Percentiles rank a stretch among this genome's conserved stretches.
Evolutionary conservation across 2,888 invertebrate species (phyloP).

Genomic region (Drosophila peninsularis): DNA sequence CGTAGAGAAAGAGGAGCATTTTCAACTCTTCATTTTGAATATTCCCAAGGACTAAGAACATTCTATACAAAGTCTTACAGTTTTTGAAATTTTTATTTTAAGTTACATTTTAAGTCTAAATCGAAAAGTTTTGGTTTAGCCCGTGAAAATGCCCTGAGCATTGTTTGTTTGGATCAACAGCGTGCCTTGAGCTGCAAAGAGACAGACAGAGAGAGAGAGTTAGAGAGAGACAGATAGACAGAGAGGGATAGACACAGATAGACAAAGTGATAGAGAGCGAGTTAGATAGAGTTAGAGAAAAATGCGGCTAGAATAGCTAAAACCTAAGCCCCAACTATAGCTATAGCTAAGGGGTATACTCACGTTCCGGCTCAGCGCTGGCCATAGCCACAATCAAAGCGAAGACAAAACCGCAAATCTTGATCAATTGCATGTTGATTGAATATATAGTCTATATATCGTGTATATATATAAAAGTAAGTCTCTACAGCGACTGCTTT

Average conservation of each 20-base stretch:
- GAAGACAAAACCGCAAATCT: constrained; percentile 51
- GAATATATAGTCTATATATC: not conserved
- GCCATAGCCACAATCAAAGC: constrained; percentile 58
- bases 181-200: constrained; percentile 40
- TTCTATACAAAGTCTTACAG: no score
- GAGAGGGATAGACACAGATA: not conserved
- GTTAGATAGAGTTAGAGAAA: not conserved
- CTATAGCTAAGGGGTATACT: constrained; percentile 13
- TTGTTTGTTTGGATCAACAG: constrained; percentile 49
- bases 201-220: not conserved
- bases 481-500: not conserved
- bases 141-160: constrained; percentile 39
- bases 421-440: constrained; percentile 49
- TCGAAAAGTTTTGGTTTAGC: constrained; percentile 2
- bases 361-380: constrained; percentile 51
- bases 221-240: not conserved
- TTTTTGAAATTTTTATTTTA: not conserved
- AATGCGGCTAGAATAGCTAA: no score
- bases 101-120: not conserved
- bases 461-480: not conserved
- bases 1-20: no score
- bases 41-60: no score
- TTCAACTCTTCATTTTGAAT: no score
- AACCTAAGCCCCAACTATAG: not conserved
- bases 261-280: not conserved